Evolutionary conservation across 2,888 invertebrate genomes (phyloP).

Genomic region (Campoletis raptor): DNA sequence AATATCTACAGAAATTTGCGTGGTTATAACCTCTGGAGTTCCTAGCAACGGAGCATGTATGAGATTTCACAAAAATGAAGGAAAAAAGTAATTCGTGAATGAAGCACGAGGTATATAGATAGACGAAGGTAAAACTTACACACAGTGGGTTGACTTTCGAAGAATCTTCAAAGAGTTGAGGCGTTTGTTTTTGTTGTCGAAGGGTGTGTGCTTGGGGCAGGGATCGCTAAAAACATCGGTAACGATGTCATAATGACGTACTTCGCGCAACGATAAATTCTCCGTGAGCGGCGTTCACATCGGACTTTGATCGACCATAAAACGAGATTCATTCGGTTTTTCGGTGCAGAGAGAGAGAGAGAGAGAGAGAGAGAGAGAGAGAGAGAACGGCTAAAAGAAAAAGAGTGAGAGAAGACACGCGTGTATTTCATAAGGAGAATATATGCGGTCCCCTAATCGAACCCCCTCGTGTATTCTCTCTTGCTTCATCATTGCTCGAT

Average conservation of each 20-base stretch:
- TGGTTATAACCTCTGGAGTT: neutral
- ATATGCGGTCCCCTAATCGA: slow-evolving; percentile 64
- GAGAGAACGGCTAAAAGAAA: slow-evolving; percentile 25
- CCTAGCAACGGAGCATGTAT: neutral
- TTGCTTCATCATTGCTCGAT: slow-evolving; percentile 74
- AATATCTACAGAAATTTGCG: neutral
- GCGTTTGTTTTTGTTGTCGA: slow-evolving; percentile 2
- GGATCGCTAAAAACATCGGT: slow-evolving; percentile 63
- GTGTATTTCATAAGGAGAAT: slow-evolving; percentile 61
- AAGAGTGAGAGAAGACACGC: slow-evolving; percentile 41
- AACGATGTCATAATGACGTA: slow-evolving; percentile 70
- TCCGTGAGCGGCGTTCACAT: slow-evolving; percentile 62
- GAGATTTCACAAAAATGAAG: neutral
- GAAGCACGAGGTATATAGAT: slow-evolving; percentile 6
- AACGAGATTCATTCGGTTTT: slow-evolving; percentile 69
- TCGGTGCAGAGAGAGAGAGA: slow-evolving; percentile 45
- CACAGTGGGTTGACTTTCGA: slow-evolving; percentile 29
- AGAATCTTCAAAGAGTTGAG: slow-evolving; percentile 46
- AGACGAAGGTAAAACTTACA: neutral
- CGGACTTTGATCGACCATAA: slow-evolving; percentile 68
- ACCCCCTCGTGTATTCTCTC: slow-evolving; percentile 58
- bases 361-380: slow-evolving; percentile 39
- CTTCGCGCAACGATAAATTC: slow-evolving; percentile 72
- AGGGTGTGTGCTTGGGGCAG: slow-evolving; percentile 37
- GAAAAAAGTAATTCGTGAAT: slow-evolving; percentile 25